Percentiles rank a stretch among this genome's conserved stretches.
Evolutionary conservation across 2,797 vertebrate genomes (phyloP).

Genomic region (Huso huso): DNA sequence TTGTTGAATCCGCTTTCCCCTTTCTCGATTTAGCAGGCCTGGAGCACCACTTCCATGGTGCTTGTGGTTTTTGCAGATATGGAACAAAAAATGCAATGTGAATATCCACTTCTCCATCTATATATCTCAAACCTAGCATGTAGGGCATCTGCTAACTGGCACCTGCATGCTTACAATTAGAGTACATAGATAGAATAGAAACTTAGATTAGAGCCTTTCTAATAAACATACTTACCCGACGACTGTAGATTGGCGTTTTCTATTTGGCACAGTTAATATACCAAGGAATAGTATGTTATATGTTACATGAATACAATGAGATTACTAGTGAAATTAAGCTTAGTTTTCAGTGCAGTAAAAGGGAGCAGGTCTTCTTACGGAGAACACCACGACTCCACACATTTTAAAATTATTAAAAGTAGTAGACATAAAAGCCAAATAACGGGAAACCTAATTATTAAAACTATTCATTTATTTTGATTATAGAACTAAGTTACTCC

Average conservation of each 20-base stretch:
- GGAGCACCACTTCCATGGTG: conserved; percentile 73
- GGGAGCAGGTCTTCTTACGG: too few relatives aligned
- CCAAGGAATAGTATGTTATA: too few relatives aligned
- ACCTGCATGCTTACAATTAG: neutral
- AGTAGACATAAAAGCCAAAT: too few relatives aligned
- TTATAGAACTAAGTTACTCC: too few relatives aligned
- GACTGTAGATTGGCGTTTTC: neutral
- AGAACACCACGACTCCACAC: too few relatives aligned
- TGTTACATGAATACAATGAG: too few relatives aligned
- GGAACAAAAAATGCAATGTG: conserved; percentile 68
- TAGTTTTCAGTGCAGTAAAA: too few relatives aligned
- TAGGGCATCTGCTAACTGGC: neutral
- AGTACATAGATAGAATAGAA: neutral
- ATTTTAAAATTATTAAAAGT: too few relatives aligned
- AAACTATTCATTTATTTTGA: too few relatives aligned
- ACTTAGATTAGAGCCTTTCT: conserved; percentile 16
- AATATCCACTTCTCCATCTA: conserved; percentile 39
- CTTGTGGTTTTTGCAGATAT: conserved; percentile 74
- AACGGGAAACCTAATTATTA: too few relatives aligned
- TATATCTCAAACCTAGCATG: neutral
- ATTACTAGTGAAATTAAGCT: too few relatives aligned
- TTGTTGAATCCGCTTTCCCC: conserved; percentile 86
- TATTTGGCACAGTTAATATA: conserved; percentile 2
- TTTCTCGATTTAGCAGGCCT: conserved; percentile 87
- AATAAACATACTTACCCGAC: neutral